These are phyloP conservation scores for Tychaedon coryphoeus DNA, from an alignment of 2,113 vertebrate species.

Conservation along the genomic window DNA sequence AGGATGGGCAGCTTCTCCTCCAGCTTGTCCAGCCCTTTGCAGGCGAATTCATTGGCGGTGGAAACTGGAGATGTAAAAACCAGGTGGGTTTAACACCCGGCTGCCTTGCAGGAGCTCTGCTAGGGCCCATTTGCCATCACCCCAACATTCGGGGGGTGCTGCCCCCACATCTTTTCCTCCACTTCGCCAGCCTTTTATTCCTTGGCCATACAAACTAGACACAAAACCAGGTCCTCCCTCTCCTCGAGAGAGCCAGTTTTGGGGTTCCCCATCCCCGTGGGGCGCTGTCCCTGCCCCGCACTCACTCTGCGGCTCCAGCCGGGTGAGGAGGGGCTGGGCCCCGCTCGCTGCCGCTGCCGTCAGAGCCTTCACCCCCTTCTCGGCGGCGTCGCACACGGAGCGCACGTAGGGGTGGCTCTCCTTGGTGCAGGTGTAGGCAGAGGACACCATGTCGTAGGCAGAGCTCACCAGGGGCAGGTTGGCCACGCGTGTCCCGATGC, in stretches of 20 bases:
- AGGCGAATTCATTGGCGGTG: constrained; percentile 23
- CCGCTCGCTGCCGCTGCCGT: constrained; percentile 64
- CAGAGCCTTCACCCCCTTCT: constrained; percentile 68
- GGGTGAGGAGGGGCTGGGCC: constrained; percentile 85
- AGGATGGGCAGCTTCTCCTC: constrained; percentile 85
- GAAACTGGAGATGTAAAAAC: too few relatives aligned
- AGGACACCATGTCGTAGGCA: constrained; percentile 71
- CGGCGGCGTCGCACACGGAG: constrained; percentile 82
- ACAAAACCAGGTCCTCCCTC: rapidly evolving
- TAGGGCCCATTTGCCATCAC: too few relatives aligned
- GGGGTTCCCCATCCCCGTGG: neutral
- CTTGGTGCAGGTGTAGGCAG: constrained; percentile 83
- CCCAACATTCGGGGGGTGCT: too few relatives aligned
- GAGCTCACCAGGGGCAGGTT: constrained; percentile 83
- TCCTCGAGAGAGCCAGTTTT: too few relatives aligned
- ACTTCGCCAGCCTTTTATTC: too few relatives aligned
- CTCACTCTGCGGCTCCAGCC: constrained; percentile 89
- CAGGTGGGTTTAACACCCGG: too few relatives aligned
- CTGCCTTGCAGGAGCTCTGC: too few relatives aligned
- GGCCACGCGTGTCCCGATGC: constrained; percentile 72
- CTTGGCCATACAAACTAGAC: too few relatives aligned
- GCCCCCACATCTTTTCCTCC: too few relatives aligned
- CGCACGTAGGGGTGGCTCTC: constrained; percentile 81
- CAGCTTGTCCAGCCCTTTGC: constrained; percentile 82
- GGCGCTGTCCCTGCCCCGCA: neutral